These are phyloP conservation scores for Diloba caeruleocephala DNA, from an alignment of 2,888 invertebrate species.

Conservation along the genomic window DNA sequence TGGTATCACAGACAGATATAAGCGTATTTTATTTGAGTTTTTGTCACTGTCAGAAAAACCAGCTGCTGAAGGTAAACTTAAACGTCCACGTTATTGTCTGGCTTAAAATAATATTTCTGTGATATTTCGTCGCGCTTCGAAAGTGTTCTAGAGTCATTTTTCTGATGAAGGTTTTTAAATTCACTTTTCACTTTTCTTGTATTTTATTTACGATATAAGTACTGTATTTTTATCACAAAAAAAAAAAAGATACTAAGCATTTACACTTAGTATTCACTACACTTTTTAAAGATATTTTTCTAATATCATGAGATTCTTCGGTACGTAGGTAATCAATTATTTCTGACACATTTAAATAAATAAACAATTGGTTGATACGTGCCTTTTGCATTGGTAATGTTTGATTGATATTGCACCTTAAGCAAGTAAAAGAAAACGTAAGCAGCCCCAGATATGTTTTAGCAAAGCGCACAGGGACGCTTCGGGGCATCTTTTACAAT, in stretches of 20 bases:
- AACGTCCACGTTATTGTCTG: conserved; percentile 54
- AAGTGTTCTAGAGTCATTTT: conserved; percentile 56
- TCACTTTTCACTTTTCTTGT: conserved; percentile 38
- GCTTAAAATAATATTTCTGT: conserved; percentile 41
- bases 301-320: too few species aligned
- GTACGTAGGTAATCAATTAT: too few species aligned
- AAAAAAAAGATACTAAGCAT: too few species aligned
- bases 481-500: too few species aligned
- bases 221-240: too few species aligned
- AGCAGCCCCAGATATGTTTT: too few species aligned
- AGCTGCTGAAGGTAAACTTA: conserved; percentile 39
- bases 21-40: background rate
- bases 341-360: background rate
- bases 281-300: conserved; percentile 18
- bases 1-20: conserved; percentile 27
- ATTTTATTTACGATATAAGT: too few species aligned
- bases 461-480: too few species aligned
- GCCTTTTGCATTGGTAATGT: too few species aligned
- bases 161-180: conserved; percentile 13
- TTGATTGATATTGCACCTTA: too few species aligned
- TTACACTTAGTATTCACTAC: conserved; percentile 12
- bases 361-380: background rate
- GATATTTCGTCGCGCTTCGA: conserved; percentile 46
- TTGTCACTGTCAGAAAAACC: conserved; percentile 56
- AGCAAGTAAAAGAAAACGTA: too few species aligned